Conservation (phyloP, 2,888 invertebrate genomes). For the Julus scanicus region DNA sequence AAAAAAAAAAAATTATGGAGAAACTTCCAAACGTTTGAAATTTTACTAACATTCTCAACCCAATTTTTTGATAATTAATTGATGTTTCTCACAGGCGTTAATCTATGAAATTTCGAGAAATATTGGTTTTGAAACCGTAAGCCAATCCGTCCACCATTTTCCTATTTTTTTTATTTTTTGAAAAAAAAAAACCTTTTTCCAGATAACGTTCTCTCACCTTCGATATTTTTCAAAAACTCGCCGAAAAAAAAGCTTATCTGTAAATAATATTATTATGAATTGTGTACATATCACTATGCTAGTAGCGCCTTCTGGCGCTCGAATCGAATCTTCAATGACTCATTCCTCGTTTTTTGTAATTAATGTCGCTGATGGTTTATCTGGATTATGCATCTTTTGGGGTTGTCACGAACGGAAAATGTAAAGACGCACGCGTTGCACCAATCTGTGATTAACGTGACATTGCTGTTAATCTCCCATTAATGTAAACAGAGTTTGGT, state of each 20-base stretch:
- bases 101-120: too few relatives aligned
- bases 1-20: too few relatives aligned
- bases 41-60: background rate
- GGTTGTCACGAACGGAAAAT: background rate
- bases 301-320: background rate
- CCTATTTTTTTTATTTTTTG: background rate
- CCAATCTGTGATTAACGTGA: background rate
- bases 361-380: constrained; percentile 15
- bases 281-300: constrained; percentile 11
- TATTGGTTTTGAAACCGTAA: background rate
- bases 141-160: background rate
- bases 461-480: background rate
- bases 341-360: constrained; percentile 22
- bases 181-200: background rate
- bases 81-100: too few relatives aligned
- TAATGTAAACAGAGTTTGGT: background rate
- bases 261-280: constrained; percentile 16
- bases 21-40: background rate
- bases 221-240: background rate
- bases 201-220: background rate
- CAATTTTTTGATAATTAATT: too few relatives aligned
- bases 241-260: constrained; percentile 4
- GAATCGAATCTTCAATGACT: constrained; percentile 21
- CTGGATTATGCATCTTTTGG: background rate
- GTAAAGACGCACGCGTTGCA: background rate